Evolutionary conservation across 2,797 vertebrate genomes (phyloP).

Genomic region (Triplophysa bombifrons): DNA sequence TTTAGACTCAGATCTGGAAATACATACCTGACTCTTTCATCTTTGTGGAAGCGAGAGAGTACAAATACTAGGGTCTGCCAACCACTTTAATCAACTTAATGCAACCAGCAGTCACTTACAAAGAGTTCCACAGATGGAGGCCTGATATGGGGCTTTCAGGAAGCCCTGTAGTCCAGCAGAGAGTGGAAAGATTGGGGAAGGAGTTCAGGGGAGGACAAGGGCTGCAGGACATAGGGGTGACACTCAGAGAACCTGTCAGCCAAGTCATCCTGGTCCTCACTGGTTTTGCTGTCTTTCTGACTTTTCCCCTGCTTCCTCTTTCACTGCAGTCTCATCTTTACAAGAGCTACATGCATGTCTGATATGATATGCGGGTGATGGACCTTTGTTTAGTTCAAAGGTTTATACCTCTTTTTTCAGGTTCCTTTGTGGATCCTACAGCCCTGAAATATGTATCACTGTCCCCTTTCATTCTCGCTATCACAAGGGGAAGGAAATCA

Average conservation of each 20-base stretch:
- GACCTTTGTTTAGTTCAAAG: conserved; percentile 99
- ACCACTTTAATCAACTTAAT: conserved; percentile 99
- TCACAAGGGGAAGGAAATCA: conserved; percentile 87
- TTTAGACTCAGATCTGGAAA: conserved; percentile 78
- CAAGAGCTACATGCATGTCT: conserved; percentile 85
- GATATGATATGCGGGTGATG: conserved; percentile 87
- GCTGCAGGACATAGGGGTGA: conserved; percentile 73
- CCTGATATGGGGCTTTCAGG: conserved; percentile 77
- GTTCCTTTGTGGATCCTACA: conserved; percentile 94
- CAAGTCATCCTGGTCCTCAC: conserved; percentile 69
- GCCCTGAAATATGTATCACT: conserved; percentile 99
- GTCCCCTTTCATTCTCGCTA: conserved; percentile 96
- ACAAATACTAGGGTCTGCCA: conserved; percentile 79
- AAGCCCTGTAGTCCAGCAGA: conserved; percentile 72
- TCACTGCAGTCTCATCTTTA: conserved; percentile 73
- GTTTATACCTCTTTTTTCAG: conserved; percentile 97
- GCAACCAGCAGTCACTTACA: conserved; percentile 87
- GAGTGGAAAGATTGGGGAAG: conserved; percentile 63
- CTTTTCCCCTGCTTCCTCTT: conserved; percentile 48
- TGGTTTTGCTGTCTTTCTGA: conserved; percentile 56
- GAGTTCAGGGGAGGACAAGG: conserved; percentile 64
- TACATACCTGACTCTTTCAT: conserved; percentile 88
- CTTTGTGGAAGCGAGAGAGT: conserved; percentile 87
- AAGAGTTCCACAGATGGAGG: conserved; percentile 87
- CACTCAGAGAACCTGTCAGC: conserved; percentile 77